A percentile compares a stretch with the other conserved stretches of the same genome.
Conservation (phyloP, 2,113 vertebrate species). For the Nothobranchius furzeri region DNA sequence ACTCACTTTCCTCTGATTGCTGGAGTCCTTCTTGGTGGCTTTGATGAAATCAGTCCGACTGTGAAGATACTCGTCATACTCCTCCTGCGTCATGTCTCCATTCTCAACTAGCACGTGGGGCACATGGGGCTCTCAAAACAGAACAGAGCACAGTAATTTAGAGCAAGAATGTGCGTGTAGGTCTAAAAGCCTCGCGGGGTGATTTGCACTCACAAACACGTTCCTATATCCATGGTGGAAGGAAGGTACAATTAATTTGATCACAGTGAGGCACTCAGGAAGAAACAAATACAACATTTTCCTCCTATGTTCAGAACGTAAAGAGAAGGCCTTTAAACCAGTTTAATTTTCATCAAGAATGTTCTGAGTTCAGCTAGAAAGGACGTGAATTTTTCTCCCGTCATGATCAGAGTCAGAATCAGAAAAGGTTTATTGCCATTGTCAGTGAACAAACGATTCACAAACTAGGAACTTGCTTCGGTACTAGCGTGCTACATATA, state of each 20-base stretch:
- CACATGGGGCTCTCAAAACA: conserved; percentile 85
- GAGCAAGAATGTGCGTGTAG: conserved; percentile 9
- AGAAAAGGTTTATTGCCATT: too few species aligned
- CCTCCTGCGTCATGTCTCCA: conserved; percentile 89
- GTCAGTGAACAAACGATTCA: too few species aligned
- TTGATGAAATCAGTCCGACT: conserved; percentile 88
- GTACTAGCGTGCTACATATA: too few species aligned
- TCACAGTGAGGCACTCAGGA: neutral
- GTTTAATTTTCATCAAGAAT: neutral
- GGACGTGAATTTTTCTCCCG: neutral
- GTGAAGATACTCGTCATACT: conserved; percentile 88
- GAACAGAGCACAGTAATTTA: neutral
- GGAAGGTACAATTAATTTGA: neutral
- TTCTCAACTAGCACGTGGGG: conserved; percentile 90
- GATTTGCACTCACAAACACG: neutral
- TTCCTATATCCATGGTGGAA: neutral
- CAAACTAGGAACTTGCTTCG: too few species aligned
- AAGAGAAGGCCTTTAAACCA: neutral
- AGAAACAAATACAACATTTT: neutral
- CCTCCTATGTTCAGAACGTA: neutral
- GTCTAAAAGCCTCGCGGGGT: conserved; percentile 3
- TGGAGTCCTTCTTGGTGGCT: conserved; percentile 88
- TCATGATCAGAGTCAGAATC: too few species aligned
- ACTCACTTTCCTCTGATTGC: conserved; percentile 88
- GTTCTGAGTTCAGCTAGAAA: neutral